Conservation (phyloP, 2,113 vertebrate species). For the Erinaceus europaeus region DNA sequence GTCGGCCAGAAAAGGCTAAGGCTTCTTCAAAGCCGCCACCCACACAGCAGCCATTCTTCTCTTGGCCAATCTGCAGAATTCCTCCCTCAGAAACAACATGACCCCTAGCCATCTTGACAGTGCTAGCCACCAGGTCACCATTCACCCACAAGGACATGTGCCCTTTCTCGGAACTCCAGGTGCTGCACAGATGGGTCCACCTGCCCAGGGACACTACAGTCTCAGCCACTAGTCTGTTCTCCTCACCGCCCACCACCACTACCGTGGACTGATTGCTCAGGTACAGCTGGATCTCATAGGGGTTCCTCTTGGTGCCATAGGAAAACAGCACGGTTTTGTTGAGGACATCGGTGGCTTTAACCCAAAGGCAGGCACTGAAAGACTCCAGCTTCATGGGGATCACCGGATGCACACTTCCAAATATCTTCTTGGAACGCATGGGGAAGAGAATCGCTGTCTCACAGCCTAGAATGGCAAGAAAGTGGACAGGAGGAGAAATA, state of each 20-base stretch:
- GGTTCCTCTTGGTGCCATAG: slow-evolving; percentile 91
- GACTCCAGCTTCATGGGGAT: slow-evolving; percentile 80
- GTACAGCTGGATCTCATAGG: slow-evolving; percentile 93
- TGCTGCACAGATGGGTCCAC: slow-evolving; percentile 92
- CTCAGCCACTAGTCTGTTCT: slow-evolving; percentile 81
- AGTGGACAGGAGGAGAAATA: background rate
- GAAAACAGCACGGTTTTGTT: slow-evolving; percentile 94
- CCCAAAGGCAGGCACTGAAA: slow-evolving; percentile 93
- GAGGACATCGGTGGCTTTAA: slow-evolving; percentile 86
- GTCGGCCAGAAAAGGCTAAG: slow-evolving; percentile 90
- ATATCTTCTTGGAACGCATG: slow-evolving; percentile 93
- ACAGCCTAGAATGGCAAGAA: slow-evolving; percentile 83
- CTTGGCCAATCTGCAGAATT: slow-evolving; percentile 91
- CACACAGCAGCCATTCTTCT: slow-evolving; percentile 87
- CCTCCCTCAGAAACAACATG: slow-evolving; percentile 87
- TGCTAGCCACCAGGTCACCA: slow-evolving; percentile 76
- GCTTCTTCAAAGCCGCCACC: slow-evolving; percentile 87
- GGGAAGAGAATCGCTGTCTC: slow-evolving; percentile 94
- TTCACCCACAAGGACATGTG: slow-evolving; percentile 85
- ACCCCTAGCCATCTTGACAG: slow-evolving; percentile 78
- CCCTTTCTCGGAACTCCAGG: slow-evolving; percentile 89
- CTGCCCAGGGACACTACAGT: slow-evolving; percentile 67
- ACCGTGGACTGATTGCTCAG: slow-evolving; percentile 80
- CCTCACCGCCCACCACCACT: slow-evolving; percentile 84
- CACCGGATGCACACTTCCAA: slow-evolving; percentile 85